phyloP scores from a whole-genome alignment of 2,113 vertebrate genomes.

The Haemorhous mexicanus region DNA sequence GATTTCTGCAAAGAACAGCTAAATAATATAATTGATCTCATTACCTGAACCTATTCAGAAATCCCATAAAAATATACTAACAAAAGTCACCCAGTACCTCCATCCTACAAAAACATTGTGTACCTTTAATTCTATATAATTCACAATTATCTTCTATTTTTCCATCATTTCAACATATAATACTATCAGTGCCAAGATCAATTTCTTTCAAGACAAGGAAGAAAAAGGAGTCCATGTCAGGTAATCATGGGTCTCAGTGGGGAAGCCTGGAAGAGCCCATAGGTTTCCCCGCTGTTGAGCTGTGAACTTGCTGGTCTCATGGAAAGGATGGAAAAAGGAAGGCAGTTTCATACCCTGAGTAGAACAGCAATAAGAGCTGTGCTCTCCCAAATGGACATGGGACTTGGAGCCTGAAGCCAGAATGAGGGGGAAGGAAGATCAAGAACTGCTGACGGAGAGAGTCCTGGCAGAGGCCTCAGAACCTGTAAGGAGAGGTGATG shows the following conservation, averaged over 20 bases:
- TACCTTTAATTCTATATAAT: background rate
- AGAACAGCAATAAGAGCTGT: background rate
- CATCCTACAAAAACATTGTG: background rate
- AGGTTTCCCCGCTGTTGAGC: background rate
- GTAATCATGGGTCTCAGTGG: background rate
- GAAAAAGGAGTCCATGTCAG: background rate
- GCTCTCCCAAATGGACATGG: background rate
- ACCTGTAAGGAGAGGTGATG: background rate
- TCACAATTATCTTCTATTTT: background rate
- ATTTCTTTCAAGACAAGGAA: background rate
- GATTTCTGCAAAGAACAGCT: background rate
- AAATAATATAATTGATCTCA: background rate
- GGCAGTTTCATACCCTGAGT: background rate
- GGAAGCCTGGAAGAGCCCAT: background rate
- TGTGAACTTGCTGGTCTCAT: background rate
- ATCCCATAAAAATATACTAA: background rate
- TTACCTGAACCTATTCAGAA: background rate
- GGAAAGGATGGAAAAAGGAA: background rate
- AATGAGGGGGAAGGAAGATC: background rate
- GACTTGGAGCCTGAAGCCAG: background rate
- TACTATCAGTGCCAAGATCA: background rate
- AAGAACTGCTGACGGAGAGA: background rate
- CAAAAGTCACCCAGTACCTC: background rate
- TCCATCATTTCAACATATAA: background rate
- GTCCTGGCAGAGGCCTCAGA: background rate